Conservation (phyloP, 2,888 invertebrate genomes). For the Myopa tessellatipennis region DNA sequence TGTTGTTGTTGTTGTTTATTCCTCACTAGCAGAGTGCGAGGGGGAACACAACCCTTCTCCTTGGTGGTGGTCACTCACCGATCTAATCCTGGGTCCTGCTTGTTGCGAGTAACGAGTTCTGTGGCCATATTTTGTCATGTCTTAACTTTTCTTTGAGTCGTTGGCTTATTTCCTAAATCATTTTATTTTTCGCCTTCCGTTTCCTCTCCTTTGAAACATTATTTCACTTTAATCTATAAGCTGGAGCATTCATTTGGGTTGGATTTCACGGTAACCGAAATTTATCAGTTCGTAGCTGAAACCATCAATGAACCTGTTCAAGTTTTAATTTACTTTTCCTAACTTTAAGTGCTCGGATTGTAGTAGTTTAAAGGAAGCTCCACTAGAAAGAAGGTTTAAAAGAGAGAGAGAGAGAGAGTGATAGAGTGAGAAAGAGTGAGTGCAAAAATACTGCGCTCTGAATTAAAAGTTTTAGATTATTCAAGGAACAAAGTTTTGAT, state of each 20-base stretch:
- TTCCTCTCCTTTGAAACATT: background rate
- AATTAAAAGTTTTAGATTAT: background rate
- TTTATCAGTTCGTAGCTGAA: conserved; percentile 17
- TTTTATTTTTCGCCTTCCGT: background rate
- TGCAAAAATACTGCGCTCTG: background rate
- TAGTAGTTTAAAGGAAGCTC: conserved; percentile 1
- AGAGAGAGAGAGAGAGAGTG: background rate
- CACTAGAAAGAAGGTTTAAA: background rate
- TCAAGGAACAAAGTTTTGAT: background rate
- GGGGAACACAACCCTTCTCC: background rate
- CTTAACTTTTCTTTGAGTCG: background rate
- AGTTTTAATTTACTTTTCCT: conserved; percentile 20
- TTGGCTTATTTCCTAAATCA: background rate
- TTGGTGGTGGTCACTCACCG: background rate
- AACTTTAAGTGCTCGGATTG: conserved; percentile 17
- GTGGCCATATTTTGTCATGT: background rate
- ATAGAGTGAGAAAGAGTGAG: background rate
- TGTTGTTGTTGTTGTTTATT: conserved; percentile 9
- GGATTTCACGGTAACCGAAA: conserved; percentile 17
- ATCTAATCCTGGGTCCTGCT: background rate
- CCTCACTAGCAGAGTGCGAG: background rate
- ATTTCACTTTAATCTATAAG: background rate
- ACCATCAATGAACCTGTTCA: conserved; percentile 15
- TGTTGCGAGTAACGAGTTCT: background rate
- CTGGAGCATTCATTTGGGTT: conserved; percentile 7